Evolutionary conservation across 2,113 vertebrate genomes (phyloP), one percentile per base, ranked within the genome.

Genomic region (Drymodes brunneopygia): DNA sequence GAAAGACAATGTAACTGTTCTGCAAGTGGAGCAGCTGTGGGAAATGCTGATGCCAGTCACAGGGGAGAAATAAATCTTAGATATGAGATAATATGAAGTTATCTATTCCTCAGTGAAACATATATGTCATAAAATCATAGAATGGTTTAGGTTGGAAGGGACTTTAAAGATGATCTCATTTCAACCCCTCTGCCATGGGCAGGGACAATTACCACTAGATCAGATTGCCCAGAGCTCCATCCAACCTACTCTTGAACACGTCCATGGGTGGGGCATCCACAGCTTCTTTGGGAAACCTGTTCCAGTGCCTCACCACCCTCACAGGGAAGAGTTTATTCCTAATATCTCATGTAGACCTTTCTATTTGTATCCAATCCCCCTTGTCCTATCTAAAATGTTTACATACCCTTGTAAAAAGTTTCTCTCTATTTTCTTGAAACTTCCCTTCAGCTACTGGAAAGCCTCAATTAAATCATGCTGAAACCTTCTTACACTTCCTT

Each of bases 81-180:
- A 15, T 35, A 53, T 10, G 60, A 51, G 36, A 31, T 38, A 47
- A 42, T 53, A 47, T 4, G 14, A 44, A 57, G n/a, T 36, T 45
- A 44, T 16, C 33, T 51, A 11, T 77, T 83, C 54, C 36, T 51
- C 67, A 61, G 36, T 33, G 35, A 81, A 74, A 81, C 42, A 7
- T 50, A 4, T 36, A 8, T 10, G 12, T 61, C 4, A 53, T n/a
- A 66, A 12, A 51, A 38, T 33, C 15, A 38, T 45, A 22, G 14
- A 25, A 67, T 35, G 42, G 3, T 24, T 54, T 42, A 28, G 11
- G 3, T 54, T 53, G n/a, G 54, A 54, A 82, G 24, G 24, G 3
- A 11, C 8, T 51, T 54, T 27, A n/a, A 61, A 48, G 21, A 61
- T 48, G 9, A 27, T 27, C 29, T 31, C 0, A 0, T 61, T 61